Conservation (phyloP, 2,888 invertebrate species). For the Synergus gifuensis region DNA sequence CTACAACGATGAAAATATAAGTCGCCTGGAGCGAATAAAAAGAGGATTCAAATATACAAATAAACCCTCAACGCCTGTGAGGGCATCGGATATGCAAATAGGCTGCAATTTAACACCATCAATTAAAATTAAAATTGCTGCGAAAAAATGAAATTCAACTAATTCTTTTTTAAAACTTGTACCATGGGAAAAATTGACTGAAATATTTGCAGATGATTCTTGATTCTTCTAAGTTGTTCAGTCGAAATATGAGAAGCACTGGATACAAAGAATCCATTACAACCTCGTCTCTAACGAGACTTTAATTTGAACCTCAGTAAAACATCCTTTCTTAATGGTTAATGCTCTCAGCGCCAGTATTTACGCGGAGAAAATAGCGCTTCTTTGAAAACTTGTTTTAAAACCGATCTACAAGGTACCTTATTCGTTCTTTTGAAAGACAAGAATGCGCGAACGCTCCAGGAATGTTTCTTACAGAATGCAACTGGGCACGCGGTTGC, state of each 20-base stretch:
- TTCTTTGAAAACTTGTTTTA: constrained; percentile 33
- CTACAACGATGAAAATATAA: constrained; percentile 48
- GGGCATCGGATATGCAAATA: constrained; percentile 54
- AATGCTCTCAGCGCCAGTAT: constrained; percentile 2
- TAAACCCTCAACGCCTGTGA: constrained; percentile 43
- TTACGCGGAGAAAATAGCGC: neutral
- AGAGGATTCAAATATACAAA: constrained; percentile 47
- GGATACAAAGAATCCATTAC: constrained; percentile 13
- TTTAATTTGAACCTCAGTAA: constrained; percentile 9
- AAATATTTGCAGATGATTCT: too few species aligned
- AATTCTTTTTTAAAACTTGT: too few species aligned
- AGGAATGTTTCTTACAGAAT: constrained; percentile 37
- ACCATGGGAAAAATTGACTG: too few species aligned
- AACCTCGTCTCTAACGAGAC: constrained; percentile 31
- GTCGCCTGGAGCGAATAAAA: constrained; percentile 36
- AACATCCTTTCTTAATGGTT: constrained; percentile 7
- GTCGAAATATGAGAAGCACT: constrained; percentile 45
- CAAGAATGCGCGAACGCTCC: neutral
- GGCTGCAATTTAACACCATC: constrained; percentile 56
- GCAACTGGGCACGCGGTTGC: constrained; percentile 47
- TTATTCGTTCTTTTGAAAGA: neutral
- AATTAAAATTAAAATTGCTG: constrained; percentile 55
- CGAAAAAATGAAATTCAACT: neutral
- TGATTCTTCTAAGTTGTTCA: neutral
- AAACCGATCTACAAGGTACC: neutral